Evolutionary conservation across 2,888 invertebrate species (phyloP), one percentile per base, ranked within the genome.

Genomic region (Margaritifera margaritifera): DNA sequence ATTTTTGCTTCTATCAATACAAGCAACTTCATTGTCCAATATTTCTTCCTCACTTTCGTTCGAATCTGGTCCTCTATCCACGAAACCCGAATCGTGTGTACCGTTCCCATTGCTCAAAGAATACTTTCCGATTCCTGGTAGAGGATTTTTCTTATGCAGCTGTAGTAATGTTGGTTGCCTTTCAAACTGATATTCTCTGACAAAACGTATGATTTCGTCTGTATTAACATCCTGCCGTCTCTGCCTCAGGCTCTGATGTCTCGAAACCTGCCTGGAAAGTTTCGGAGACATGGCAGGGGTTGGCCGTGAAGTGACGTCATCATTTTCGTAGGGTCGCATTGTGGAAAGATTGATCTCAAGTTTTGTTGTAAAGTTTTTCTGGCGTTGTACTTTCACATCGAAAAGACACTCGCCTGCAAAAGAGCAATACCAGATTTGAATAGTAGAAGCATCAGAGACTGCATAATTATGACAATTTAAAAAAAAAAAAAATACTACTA

Each of bases 161-260:
- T 75, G 58, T 8, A 82, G 65, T n/a, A 76, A 68, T n/a, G 81
- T 84, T n/a, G 81, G 80, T 55, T 82, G 81, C 42, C 78, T 73
- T 57, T 82, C 81, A 55, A 76, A 72, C 58, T 82, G 84, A 54
- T 77, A 69, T 25, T 81, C 80, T 11, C 82, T 62, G 20, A 84
- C 81, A 61, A 82, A 84, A 25, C 78, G 74, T 31, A 84, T 80
- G 25, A 84, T 81, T 69, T 84, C 84, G 52, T 82, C 80, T 4
- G 82, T 78, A 58, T 76, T 72, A 52, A 68, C 53, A 59, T 80
- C 81, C 18, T 69, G 65, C 19, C 74, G 70, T 1, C 79, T 74
- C 42, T 74, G 77, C 20, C 77, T 74, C 64, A 75, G 66, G 42
- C 71, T 72, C 58, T 72, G 71, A 51, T 72, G 62, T 6, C 75